These are phyloP conservation scores for Vireo griseus DNA, from an alignment of 2,797 vertebrate species.

Conservation along the genomic window DNA sequence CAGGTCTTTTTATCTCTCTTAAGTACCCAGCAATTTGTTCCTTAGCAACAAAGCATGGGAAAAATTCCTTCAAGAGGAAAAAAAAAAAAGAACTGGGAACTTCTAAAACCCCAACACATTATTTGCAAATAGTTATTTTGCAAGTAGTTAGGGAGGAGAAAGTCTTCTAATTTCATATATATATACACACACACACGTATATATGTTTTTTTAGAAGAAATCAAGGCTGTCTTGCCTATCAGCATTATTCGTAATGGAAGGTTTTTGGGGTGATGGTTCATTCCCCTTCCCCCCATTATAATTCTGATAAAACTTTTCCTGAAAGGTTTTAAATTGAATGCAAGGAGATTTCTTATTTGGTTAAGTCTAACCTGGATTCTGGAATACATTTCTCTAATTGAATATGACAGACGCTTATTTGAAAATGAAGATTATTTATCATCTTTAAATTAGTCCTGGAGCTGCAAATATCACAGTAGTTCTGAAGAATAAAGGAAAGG, in stretches of 20 bases:
- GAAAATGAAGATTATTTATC: neutral
- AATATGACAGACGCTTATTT: neutral
- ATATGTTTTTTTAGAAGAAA: neutral
- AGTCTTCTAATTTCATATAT: fast-evolving
- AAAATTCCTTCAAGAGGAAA: too few species aligned
- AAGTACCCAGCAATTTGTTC: too few species aligned
- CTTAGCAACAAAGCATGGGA: too few species aligned
- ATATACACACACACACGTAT: too few species aligned
- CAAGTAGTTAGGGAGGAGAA: neutral
- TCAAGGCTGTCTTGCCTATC: neutral
- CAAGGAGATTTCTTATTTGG: neutral
- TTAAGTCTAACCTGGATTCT: neutral
- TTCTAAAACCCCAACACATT: neutral
- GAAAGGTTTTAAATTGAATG: neutral
- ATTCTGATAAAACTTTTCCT: neutral
- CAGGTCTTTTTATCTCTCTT: too few species aligned
- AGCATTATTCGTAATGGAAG: neutral
- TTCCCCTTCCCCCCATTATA: neutral
- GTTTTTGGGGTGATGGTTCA: neutral
- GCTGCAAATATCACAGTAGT: neutral
- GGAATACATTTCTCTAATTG: neutral
- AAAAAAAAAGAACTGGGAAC: too few species aligned
- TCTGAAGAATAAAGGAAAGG: neutral
- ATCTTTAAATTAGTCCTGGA: neutral
- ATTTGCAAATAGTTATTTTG: neutral